These are phyloP conservation scores for Calameuta idolon DNA, from an alignment of 2,888 invertebrate species.

Conservation along the genomic window DNA sequence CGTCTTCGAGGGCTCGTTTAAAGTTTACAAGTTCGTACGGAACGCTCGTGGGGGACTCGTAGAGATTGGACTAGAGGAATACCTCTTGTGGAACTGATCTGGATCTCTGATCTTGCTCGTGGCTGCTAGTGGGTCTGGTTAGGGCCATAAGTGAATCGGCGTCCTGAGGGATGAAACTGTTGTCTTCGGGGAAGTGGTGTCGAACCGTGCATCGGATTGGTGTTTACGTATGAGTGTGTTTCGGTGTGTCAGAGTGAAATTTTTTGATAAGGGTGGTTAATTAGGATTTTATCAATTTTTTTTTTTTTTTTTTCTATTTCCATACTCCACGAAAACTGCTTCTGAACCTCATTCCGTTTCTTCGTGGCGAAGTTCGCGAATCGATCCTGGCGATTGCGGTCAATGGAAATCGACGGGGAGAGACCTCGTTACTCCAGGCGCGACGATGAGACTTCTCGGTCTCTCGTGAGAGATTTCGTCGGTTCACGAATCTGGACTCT, in stretches of 20 bases:
- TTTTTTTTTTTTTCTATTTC: no score
- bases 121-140: background rate
- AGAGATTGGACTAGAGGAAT: background rate
- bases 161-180: background rate
- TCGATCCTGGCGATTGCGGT: background rate
- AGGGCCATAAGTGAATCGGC: background rate
- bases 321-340: background rate
- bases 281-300: background rate
- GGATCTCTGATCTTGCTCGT: background rate
- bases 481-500: background rate
- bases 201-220: background rate
- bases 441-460: conserved; percentile 7
- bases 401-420: conserved; percentile 14
- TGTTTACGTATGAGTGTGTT: no score
- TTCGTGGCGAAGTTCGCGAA: background rate
- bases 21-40: background rate
- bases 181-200: background rate
- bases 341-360: background rate
- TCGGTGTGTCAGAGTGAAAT: background rate
- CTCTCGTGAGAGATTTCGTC: background rate
- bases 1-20: background rate
- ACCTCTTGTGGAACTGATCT: background rate
- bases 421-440: conserved; percentile 20
- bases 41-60: background rate
- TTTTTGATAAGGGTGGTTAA: background rate